Base-by-base conservation (phyloP, 2,113 vertebrate genomes). In the zebrafish (Danio rerio) region DNA sequence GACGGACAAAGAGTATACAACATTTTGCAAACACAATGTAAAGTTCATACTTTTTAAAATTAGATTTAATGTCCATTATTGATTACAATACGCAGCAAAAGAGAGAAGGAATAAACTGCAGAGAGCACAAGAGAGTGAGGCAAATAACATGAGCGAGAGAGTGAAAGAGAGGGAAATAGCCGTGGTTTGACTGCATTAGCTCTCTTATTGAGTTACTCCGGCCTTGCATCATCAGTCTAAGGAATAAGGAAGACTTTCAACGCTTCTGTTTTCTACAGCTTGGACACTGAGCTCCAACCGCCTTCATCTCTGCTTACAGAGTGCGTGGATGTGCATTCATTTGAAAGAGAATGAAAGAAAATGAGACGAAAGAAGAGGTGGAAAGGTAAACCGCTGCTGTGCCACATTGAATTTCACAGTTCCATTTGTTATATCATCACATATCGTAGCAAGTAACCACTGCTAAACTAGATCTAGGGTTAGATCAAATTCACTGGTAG, bases 151-250 rank as follows among this genome's bases (percentile, higher is more conserved):
- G 16, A 45, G 42, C 20, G 31, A 49, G 16, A 71, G 40, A 71
- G 47, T 42, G 13, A 9, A 16, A 56, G 52, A 56, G 52, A 74
- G 15, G 1, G 43, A 61, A 31, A 68, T 16, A 61, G 43, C 66
- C 61, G 69, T 72, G 87, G 45, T 84, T 52, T 68, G 74, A 75
- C 68, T 73, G 42, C 42, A 40, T 66, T 12, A n/a, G 42, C 49
- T 9, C 43, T 81, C 70, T 77, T 53, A 68, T 78, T 85, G 72
- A n/a, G 55, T 91, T 89, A 87, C 89, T n/a, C 42, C 74, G 55
- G 47, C 70, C 83, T 92, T 91, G 85, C 90, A 90, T 92, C 88
- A 91, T 82, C 78, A 80, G 15, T 69, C 58, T 40, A 52, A 59
- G 42, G 65, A 47, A 72, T 62, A 53, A 66, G 42, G 43, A 69